Base-by-base conservation (phyloP, 2,888 invertebrate species). In the Drosophila setosimentum region DNA sequence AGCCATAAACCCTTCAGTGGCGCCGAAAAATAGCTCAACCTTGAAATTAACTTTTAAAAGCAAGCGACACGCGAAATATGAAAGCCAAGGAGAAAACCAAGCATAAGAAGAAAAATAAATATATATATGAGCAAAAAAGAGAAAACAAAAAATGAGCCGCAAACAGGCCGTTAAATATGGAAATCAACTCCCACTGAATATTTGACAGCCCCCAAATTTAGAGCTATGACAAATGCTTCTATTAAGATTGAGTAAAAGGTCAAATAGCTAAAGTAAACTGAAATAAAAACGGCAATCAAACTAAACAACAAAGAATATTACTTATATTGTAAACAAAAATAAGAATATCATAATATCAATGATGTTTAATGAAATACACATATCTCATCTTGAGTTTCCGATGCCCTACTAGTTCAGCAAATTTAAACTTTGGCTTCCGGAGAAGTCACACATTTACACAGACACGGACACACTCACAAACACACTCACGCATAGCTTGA, bases 21-120 rank as follows among this genome's bases (percentile, higher is more conserved):
- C 49, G 30, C 60, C 55, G 45, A 65, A 67, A 77, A 87, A 80
- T 81, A 89, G 79, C 77, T 90, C 84, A 90, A 82, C 89, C 90
- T 89, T 90, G 89, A 90, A 90, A 90, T 91, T 90, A 85, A 90
- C 78, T 91, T 89, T 82, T 69, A 59, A 76, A 76, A 75, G 75
- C 68, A 57, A 61, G 68, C 67, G 68, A 66, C 59, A 69, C 57
- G 64, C 65, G 70, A 80, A 83, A 76, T 82, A 80, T 82, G 76
- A 80, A 69, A 61, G 66, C 45, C 54, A 50, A 33, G 24, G 27
- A 35, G 16, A 51, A 68, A 49, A 62, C 49, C 64, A 54, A 35
- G 35, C 21, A 55, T 8, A 55, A 58, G 5, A 69, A 60, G 21
- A 29, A 59, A 40, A 58, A 32, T 16, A 16, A 54, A n/a, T 21